Conservation (phyloP, 2,113 vertebrate genomes). For the Alces alces region DNA sequence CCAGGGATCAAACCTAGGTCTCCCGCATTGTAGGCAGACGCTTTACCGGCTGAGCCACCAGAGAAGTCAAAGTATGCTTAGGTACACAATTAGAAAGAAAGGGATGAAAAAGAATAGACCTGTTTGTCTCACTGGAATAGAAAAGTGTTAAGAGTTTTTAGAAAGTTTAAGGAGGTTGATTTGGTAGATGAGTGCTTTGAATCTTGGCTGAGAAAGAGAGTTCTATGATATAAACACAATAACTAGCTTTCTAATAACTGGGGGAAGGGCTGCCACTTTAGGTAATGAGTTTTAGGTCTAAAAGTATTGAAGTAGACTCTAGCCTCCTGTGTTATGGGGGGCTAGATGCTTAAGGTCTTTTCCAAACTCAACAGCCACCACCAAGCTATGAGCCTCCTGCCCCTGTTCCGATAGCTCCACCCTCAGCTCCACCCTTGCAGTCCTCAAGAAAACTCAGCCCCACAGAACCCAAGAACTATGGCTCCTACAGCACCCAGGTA, state of each 20-base stretch:
- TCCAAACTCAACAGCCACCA: constrained; percentile 74
- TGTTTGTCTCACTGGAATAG: neutral
- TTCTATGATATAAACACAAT: neutral
- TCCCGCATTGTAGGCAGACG: too few species aligned
- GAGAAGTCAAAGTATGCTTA: neutral
- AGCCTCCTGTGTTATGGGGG: neutral
- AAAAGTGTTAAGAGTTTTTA: neutral
- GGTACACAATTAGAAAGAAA: neutral
- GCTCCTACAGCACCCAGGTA: constrained; percentile 93
- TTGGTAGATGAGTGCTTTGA: neutral
- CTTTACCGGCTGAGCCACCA: too few species aligned
- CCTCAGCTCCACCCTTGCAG: constrained; percentile 66
- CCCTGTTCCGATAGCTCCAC: constrained; percentile 64
- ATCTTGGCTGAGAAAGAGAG: neutral
- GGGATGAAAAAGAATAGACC: neutral
- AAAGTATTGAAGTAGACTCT: neutral
- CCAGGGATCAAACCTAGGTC: too few species aligned
- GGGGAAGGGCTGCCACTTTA: neutral
- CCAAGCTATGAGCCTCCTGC: constrained; percentile 82
- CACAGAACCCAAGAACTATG: constrained; percentile 91
- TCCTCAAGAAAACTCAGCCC: constrained; percentile 85
- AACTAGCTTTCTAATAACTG: neutral
- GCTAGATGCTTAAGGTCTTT: neutral
- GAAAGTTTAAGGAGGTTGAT: neutral
- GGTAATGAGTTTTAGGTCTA: neutral